Evolutionary conservation across 2,113 vertebrate genomes (phyloP).

Genomic region (Ondatra zibethicus): DNA sequence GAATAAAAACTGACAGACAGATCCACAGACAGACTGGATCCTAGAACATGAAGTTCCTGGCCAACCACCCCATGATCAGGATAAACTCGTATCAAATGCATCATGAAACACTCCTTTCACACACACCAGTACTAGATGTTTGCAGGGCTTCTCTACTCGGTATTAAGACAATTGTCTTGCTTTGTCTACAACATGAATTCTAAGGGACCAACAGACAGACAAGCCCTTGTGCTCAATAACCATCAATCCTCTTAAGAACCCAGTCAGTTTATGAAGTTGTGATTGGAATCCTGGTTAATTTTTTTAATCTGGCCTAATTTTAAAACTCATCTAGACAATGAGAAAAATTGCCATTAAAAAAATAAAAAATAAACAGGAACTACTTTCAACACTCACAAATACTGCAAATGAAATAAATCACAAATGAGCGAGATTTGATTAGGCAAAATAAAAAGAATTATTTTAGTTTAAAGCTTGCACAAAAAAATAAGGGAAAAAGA

Average conservation of each 20-base stretch:
- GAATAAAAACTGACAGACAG: neutral
- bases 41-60: neutral
- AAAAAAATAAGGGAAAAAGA: constrained; percentile 16
- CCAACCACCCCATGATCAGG: neutral
- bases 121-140: neutral
- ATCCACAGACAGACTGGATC: neutral
- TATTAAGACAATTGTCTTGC: neutral
- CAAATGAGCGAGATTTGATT: neutral
- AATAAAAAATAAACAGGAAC: neutral
- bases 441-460: neutral
- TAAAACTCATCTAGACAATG: constrained; percentile 34
- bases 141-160: neutral
- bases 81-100: neutral
- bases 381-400: neutral
- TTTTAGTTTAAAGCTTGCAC: neutral
- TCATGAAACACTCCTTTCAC: neutral
- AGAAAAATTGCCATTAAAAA: neutral
- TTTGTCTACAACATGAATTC: neutral
- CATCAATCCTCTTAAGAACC: constrained; percentile 31
- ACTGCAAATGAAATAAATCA: neutral
- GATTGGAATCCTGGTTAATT: neutral
- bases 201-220: neutral
- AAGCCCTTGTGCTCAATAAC: neutral
- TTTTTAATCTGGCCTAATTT: neutral
- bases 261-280: neutral